Evolutionary conservation across 2,888 invertebrate species (phyloP).

Genomic region (Philaethria dido): DNA sequence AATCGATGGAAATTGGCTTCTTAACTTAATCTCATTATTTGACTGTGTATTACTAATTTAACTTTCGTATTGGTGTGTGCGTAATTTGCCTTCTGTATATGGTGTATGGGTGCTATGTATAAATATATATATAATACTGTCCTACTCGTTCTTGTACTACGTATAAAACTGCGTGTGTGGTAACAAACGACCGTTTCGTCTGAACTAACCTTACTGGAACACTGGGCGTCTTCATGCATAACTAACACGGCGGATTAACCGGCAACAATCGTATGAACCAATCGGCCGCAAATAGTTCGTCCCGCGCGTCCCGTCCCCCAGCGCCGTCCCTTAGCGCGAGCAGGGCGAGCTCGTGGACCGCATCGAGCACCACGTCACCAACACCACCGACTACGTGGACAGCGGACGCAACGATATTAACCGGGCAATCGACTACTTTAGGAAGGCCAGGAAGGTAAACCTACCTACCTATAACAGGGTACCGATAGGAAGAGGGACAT

Average conservation of each 20-base stretch:
- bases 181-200: constrained; percentile 64
- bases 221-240: constrained; percentile 41
- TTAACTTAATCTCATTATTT: constrained; percentile 59
- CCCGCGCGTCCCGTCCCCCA: constrained; percentile 71
- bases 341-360: constrained; percentile 98
- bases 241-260: constrained; percentile 49
- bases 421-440: constrained; percentile 91
- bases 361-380: constrained; percentile 96
- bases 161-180: constrained; percentile 38
- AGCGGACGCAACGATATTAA: constrained; percentile 90
- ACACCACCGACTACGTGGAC: constrained; percentile 93
- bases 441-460: constrained; percentile 95
- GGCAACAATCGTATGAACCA: constrained; percentile 77
- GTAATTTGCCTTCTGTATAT: constrained; percentile 80
- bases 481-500: constrained; percentile 8
- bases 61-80: constrained; percentile 76
- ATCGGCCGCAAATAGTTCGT: constrained; percentile 65
- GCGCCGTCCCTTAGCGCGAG: constrained; percentile 71
- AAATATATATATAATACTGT: constrained; percentile 57
- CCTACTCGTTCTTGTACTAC: constrained; percentile 25
- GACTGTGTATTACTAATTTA: constrained; percentile 64
- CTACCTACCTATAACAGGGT: not conserved
- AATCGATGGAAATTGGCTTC: constrained; percentile 75
- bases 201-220: constrained; percentile 14
- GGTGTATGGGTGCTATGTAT: constrained; percentile 57